Evolutionary conservation across 2,797 vertebrate species (phyloP), one percentile per base, ranked within the genome.

Genomic region (Antennarius maculatus): DNA sequence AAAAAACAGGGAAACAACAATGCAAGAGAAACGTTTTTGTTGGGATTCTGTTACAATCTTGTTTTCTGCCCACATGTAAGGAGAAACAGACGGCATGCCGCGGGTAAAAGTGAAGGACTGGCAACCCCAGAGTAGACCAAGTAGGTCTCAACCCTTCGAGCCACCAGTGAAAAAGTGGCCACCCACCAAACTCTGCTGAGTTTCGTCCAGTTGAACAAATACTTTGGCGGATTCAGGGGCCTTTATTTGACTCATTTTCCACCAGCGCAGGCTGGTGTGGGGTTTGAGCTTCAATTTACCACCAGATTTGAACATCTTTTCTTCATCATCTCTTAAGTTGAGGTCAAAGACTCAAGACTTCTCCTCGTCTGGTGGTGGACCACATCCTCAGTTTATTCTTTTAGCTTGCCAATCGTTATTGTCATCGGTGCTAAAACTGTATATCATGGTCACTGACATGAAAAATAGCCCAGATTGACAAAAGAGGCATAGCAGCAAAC

Each of bases 1-100:
- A 23, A 82, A 87, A 90, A 90, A 86, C 77, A 84, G 83, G 88
- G 76, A 91, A 91, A 92, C 84, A 88, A 89, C 66, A 86, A 69
- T 49, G 66, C 77, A 81, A 86, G 86, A 83, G 68, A 82, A 79
- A 79, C 90, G 86, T 92, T 93, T 90, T 91, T 66, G 77, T 88
- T 90, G 75, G 80, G 71, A 85, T 88, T 91, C 79, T 80, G 67
- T 72, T 85, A 65, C 71, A 69, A 52, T 86, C 71, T 61, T 83
- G 75, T 87, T 89, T 85, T 84, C 80, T 82, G 77, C 80, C 79
- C 85, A 78, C 76, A 84, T 75, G 28, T 88, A 90, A 93, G 74
- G 64, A 79, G 75, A 93, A 93, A 87, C 92, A 92, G 85, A 89
- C 82, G 69, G 37, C 79, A 65, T 57, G 61, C 48, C 50, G 54